Evolutionary conservation across 2,888 invertebrate genomes (phyloP).

Genomic region (Oscheius onirici): DNA sequence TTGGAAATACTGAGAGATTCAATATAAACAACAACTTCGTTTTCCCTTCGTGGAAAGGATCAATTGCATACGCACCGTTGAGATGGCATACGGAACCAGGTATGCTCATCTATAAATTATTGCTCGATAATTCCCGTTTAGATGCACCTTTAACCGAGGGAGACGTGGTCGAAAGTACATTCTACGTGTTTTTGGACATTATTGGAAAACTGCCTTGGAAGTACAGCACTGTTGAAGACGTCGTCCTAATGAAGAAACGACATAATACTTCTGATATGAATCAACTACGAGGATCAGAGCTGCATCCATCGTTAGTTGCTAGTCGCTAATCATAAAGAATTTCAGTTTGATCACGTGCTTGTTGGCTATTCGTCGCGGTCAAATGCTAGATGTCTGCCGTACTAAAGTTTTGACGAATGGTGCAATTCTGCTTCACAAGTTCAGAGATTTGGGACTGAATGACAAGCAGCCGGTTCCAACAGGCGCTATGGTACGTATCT

Average conservation of each 20-base stretch:
- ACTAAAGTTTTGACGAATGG: background rate
- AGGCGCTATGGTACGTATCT: background rate
- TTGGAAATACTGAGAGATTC: background rate
- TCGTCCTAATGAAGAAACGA: background rate
- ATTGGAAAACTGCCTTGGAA: constrained; percentile 11
- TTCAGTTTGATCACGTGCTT: constrained; percentile 5
- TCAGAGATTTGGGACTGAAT: background rate
- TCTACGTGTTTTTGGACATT: background rate
- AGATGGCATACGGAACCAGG: background rate
- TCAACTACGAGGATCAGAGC: background rate
- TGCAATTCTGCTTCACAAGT: background rate
- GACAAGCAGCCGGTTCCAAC: background rate
- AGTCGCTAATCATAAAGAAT: background rate
- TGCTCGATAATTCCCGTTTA: too few relatives aligned
- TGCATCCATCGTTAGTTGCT: constrained; percentile 2
- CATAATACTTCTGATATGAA: background rate
- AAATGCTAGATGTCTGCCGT: background rate
- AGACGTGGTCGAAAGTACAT: constrained; percentile 22
- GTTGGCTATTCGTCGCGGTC: constrained; percentile 2
- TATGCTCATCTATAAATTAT: background rate
- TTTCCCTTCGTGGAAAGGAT: background rate
- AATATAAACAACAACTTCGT: background rate
- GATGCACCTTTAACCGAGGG: background rate
- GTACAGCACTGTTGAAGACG: background rate
- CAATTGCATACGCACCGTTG: background rate